Evolutionary conservation across 1,140 invertebrate species (phyloP), one percentile per base, ranked within the genome.

Genomic region (Prorops nasuta): DNA sequence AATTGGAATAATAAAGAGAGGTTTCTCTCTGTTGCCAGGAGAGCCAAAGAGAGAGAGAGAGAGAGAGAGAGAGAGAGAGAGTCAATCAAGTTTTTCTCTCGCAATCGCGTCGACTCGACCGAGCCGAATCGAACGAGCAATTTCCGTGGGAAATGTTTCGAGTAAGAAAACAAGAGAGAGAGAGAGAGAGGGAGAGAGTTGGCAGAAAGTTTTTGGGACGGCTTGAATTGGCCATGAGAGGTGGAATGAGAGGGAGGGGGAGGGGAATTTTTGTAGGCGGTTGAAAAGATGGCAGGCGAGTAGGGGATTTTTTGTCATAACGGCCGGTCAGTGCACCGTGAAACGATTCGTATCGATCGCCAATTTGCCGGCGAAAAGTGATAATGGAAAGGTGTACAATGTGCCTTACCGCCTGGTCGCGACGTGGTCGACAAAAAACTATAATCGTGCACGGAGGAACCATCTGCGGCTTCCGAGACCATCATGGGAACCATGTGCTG

Each of bases 371-470:
- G 54, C 42, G 45, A 49, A 53, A 60, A 56, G 34, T 52, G 53
- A 59, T 60, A 48, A 53, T n/a, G n/a, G n/a, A n/a, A n/a, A 56
- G 39, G 47, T 55, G 39, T 46, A 44, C 44, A 50, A 54, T 40
- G 44, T 60, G 48, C 58, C 44, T 51, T 63, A 49, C 56, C 58
- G 62, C 62, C 60, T 60, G 64, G 57, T 47, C 54, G 49, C 40
- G 44, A 49, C n/a, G n/a, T n/a, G 51, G 56, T 44, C 47, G 60
- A 63, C 64, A 63, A 65, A 60, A 45, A 48, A 58, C 53, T 51
- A 64, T 66, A 67, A 67, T 67, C 63, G 65, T 57, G 56, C 58
- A 52, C 63, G 59, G 58, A 67, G 58, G 58, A 67, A 64, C 65
- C 65, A 67, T 67, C 65, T 67, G 65, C 61, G 65, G 63, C 56